Evolutionary conservation across 2,888 invertebrate genomes (phyloP).

Genomic region (Pimpla rufipes): DNA sequence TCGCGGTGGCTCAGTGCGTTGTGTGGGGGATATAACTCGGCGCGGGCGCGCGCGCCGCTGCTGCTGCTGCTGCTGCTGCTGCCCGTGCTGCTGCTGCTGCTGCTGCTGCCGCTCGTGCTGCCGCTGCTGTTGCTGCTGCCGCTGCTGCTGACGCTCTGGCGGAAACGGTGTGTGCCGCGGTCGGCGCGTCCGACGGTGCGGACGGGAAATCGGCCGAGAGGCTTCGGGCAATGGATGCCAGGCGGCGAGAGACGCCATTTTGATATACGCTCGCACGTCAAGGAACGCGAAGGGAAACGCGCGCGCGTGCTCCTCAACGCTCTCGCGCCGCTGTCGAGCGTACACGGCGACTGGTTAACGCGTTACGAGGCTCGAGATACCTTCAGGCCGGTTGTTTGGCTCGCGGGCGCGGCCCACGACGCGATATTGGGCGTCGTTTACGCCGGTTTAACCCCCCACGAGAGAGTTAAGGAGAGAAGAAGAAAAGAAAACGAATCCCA

Average conservation of each 20-base stretch:
- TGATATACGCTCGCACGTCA: constrained; percentile 84
- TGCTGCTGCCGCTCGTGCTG: too few species aligned
- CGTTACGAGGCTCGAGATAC: neutral
- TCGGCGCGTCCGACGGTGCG: constrained; percentile 69
- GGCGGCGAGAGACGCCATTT: constrained; percentile 83
- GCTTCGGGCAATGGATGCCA: constrained; percentile 82
- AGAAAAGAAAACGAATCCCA: too few species aligned
- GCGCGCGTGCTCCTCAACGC: constrained; percentile 56
- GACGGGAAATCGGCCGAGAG: constrained; percentile 77
- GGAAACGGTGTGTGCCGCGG: constrained; percentile 61
- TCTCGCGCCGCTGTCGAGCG: neutral
- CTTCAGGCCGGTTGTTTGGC: neutral
- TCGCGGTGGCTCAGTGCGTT: constrained; percentile 55
- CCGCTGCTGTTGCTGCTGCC: too few species aligned
- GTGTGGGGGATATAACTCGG: constrained; percentile 44
- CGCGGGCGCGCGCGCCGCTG: constrained; percentile 25
- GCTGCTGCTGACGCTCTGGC: constrained; percentile 30
- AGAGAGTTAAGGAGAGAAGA: neutral
- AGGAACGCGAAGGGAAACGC: constrained; percentile 74
- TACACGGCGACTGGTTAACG: too few species aligned
- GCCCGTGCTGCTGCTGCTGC: too few species aligned
- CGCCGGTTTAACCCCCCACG: constrained; percentile 26
- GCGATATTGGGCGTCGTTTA: constrained; percentile 28
- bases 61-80: too few species aligned
- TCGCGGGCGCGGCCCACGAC: constrained; percentile 20